phyloP scores from a whole-genome alignment of 2,888 invertebrate species.

The Euclidia mi region DNA sequence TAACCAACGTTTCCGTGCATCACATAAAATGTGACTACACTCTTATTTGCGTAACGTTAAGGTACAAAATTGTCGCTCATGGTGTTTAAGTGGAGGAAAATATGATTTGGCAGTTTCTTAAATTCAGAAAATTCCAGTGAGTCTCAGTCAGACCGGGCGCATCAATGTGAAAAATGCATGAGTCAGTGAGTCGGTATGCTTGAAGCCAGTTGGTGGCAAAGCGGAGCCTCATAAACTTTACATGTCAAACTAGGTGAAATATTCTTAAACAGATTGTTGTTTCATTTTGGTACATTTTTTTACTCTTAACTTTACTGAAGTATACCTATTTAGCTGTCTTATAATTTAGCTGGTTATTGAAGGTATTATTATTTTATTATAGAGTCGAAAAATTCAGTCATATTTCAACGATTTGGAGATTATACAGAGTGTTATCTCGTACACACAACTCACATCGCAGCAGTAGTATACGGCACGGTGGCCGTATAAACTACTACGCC shows the following conservation, averaged over 20 bases:
- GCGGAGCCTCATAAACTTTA: constrained; percentile 56
- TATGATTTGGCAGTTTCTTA: constrained; percentile 50
- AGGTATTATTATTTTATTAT: too few relatives aligned
- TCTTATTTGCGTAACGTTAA: constrained; percentile 15
- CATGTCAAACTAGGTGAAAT: constrained; percentile 41
- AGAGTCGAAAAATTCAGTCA: too few relatives aligned
- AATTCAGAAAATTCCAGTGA: constrained; percentile 63
- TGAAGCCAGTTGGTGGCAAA: constrained; percentile 59
- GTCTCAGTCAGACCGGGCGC: constrained; percentile 58
- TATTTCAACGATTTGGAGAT: too few relatives aligned
- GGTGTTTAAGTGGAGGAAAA: constrained; percentile 16
- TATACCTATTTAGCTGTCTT: too few relatives aligned
- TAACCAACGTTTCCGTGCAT: constrained; percentile 18
- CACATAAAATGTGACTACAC: background rate
- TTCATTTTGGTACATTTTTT: constrained; percentile 1
- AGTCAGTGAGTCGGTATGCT: constrained; percentile 74
- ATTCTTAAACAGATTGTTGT: constrained; percentile 33
- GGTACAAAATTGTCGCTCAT: constrained; percentile 19
- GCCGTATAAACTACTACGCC: too few relatives aligned
- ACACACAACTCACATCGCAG: too few relatives aligned
- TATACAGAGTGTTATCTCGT: too few relatives aligned
- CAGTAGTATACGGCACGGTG: too few relatives aligned
- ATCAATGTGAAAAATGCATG: constrained; percentile 80
- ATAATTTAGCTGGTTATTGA: too few relatives aligned
- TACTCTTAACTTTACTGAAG: too few relatives aligned